phyloP scores from a whole-genome alignment of 2,888 invertebrate genomes.

The Diplazon laetatorius region DNA sequence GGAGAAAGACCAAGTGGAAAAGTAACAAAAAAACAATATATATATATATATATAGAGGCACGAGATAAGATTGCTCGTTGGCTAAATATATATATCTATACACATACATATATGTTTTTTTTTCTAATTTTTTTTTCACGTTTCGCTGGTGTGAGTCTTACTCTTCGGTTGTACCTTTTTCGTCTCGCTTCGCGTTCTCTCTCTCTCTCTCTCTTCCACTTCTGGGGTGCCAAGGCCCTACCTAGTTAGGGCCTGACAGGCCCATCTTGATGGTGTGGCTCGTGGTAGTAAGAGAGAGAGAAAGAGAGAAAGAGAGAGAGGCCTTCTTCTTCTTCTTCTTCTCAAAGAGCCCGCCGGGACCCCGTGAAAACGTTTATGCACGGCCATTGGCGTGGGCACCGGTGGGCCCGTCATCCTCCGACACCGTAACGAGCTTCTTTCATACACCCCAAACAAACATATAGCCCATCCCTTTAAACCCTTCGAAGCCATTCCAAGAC shows the following conservation, averaged over 20 bases:
- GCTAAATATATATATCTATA: no score
- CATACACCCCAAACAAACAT: slow-evolving; percentile 55
- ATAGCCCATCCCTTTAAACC: slow-evolving; percentile 28
- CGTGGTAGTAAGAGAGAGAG: slow-evolving; percentile 70
- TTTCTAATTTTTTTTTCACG: no score
- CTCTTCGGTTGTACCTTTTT: slow-evolving; percentile 32
- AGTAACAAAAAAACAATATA: neutral
- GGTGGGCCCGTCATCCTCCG: slow-evolving; percentile 59
- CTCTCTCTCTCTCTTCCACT: slow-evolving; percentile 40
- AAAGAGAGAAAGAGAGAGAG: no score
- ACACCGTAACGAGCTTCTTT: slow-evolving; percentile 45
- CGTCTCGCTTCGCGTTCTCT: slow-evolving; percentile 18
- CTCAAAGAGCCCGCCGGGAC: slow-evolving; percentile 77
- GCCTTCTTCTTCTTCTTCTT: slow-evolving; percentile 48
- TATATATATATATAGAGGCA: neutral
- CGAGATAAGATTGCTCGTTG: slow-evolving; percentile 20
- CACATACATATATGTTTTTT: no score
- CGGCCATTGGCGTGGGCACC: slow-evolving; percentile 76
- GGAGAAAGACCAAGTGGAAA: slow-evolving; percentile 67
- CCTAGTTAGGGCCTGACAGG: slow-evolving; percentile 81
- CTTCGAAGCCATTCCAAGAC: slow-evolving; percentile 10
- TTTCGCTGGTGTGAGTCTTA: slow-evolving; percentile 55
- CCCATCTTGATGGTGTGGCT: slow-evolving; percentile 77
- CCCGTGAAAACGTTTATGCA: slow-evolving; percentile 80
- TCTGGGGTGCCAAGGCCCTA: slow-evolving; percentile 67